A percentile compares a stretch with the other conserved stretches of the same genome.
Evolutionary conservation across 2,797 vertebrate species (phyloP).

Genomic region (Cheirogaleus major): DNA sequence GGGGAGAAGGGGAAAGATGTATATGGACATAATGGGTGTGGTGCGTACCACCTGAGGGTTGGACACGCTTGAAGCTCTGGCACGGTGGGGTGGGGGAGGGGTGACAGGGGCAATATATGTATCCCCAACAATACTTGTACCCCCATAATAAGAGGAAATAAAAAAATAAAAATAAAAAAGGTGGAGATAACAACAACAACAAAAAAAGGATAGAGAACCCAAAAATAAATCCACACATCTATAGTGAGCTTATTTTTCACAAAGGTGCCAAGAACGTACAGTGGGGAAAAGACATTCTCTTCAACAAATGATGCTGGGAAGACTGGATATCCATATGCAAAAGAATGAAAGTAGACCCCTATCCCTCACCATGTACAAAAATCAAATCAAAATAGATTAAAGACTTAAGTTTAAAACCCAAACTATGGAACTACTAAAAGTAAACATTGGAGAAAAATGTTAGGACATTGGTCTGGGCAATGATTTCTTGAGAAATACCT

Average conservation of each 20-base stretch:
- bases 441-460: not conserved
- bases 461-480: not conserved
- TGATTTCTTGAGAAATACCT: not conserved
- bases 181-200: too few species aligned
- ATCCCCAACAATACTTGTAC: too few species aligned
- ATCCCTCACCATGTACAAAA: not conserved
- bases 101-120: too few species aligned
- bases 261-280: not conserved
- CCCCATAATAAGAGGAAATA: too few species aligned
- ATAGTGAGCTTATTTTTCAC: not conserved
- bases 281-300: not conserved
- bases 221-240: not conserved
- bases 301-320: not conserved
- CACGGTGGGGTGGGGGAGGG: too few species aligned
- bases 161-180: too few species aligned
- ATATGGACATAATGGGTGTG: too few species aligned
- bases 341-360: not conserved
- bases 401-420: not conserved
- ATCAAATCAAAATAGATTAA: not conserved
- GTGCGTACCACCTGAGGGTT: too few species aligned
- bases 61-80: too few species aligned
- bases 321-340: not conserved
- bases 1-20: too few species aligned
- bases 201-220: not conserved
- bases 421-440: not conserved